Conservation (phyloP, 2,888 invertebrate species). For the Anorthoa munda region DNA sequence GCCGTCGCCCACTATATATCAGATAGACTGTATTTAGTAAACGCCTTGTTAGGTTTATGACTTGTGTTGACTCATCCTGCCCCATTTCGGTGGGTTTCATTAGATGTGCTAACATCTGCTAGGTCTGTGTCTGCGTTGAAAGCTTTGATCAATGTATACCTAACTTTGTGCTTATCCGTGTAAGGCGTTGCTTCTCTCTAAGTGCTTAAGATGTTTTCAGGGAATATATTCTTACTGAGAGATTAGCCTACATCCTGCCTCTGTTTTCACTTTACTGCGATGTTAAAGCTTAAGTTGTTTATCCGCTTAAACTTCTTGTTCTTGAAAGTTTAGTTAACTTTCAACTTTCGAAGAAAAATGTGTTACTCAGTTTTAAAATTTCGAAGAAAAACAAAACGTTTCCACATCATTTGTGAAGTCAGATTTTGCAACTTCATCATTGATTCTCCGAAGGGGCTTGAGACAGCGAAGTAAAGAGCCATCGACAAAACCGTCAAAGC, state of each 20-base stretch:
- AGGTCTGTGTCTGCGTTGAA: constrained; percentile 29
- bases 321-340: neutral
- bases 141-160: constrained; percentile 29
- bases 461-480: constrained; percentile 68
- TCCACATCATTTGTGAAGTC: constrained; percentile 20
- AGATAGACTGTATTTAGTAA: constrained; percentile 40
- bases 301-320: neutral
- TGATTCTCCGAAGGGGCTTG: constrained; percentile 46
- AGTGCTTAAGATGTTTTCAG: constrained; percentile 18
- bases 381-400: constrained; percentile 26
- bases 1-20: constrained; percentile 42
- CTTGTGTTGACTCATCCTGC: constrained; percentile 50
- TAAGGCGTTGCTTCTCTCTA: constrained; percentile 5
- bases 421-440: constrained; percentile 47
- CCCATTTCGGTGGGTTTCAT: constrained; percentile 22
- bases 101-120: constrained; percentile 33
- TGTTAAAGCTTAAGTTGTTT: neutral
- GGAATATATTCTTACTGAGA: constrained; percentile 2
- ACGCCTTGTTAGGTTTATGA: constrained; percentile 47
- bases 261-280: constrained; percentile 9
- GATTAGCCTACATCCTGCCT: constrained; percentile 33
- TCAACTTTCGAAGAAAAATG: constrained; percentile 10
- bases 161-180: constrained; percentile 22
- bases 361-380: constrained; percentile 1
- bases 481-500: constrained; percentile 74